Conservation (phyloP, 2,888 invertebrate species). For the Morinoia aosen region DNA sequence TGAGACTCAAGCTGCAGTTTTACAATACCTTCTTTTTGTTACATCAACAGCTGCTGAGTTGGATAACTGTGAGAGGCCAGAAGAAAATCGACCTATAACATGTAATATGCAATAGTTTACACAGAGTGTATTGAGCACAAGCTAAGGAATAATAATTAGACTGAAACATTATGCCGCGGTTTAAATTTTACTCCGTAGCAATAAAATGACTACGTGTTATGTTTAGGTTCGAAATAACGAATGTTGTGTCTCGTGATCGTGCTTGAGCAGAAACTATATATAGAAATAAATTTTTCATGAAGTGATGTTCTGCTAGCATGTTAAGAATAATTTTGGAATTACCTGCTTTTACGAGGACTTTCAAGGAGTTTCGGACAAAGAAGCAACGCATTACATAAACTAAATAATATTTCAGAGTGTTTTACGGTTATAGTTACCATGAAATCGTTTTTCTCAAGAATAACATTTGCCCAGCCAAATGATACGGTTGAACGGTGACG, state of each 20-base stretch:
- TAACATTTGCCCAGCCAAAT: not conserved
- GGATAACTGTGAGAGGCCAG: too few species aligned
- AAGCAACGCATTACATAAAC: not conserved
- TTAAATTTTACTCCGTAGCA: not conserved
- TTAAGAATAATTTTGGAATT: not conserved
- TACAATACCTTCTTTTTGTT: not conserved
- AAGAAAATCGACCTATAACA: too few species aligned
- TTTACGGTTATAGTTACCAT: not conserved
- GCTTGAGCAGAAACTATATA: not conserved
- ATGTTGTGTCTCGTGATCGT: not conserved
- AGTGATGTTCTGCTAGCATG: not conserved
- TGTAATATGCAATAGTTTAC: too few species aligned
- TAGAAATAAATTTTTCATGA: not conserved
- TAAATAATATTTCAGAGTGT: not conserved
- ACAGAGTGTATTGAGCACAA: too few species aligned
- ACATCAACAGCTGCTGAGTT: not conserved
- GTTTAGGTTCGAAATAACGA: not conserved
- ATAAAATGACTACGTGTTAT: not conserved
- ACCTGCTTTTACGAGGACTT: not conserved
- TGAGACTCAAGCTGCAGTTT: not conserved
- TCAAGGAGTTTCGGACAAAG: not conserved
- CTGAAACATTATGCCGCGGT: not conserved
- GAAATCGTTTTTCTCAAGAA: not conserved
- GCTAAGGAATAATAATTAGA: not conserved
- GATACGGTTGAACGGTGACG: not conserved